Conservation (phyloP, 1,140 invertebrate genomes). For the Condylostylus longicornis region DNA sequence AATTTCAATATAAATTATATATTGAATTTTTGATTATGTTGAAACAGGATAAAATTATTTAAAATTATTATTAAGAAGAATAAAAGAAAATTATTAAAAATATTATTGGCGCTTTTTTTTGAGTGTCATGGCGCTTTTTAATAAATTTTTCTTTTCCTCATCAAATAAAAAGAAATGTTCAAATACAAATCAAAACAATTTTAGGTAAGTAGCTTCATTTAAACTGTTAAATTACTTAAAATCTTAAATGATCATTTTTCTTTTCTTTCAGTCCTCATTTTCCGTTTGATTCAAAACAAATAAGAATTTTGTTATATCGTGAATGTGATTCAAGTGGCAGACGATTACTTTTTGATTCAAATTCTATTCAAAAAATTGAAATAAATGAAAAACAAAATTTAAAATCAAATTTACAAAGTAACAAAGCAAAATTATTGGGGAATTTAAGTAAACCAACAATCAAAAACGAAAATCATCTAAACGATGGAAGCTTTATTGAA, state of each 20-base stretch:
- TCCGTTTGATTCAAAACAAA: slow-evolving; percentile 44
- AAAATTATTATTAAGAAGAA: too few species aligned
- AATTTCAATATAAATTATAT: too few species aligned
- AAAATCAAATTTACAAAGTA: too few species aligned
- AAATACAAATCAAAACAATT: not conserved
- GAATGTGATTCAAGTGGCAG: slow-evolving; percentile 69
- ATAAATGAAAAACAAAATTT: slow-evolving; percentile 19
- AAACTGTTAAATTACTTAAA: not conserved
- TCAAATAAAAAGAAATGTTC: not conserved
- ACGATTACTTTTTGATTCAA: slow-evolving; percentile 72
- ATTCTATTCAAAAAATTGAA: slow-evolving; percentile 42
- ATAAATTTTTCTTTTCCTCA: not conserved
- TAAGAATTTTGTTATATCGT: slow-evolving; percentile 64
- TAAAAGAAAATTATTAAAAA: too few species aligned
- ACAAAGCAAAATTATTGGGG: too few species aligned
- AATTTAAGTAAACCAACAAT: slow-evolving; percentile 2
- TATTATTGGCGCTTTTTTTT: too few species aligned
- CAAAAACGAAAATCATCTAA: not conserved
- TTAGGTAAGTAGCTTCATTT: not conserved
- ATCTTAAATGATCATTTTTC: not conserved
- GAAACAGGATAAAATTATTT: too few species aligned
- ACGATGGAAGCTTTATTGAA: not conserved
- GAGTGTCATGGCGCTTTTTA: not conserved
- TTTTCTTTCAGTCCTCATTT: slow-evolving; percentile 29
- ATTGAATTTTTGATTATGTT: too few species aligned